phyloP scores from a whole-genome alignment of 2,797 vertebrate genomes.

The Xiphorhynchus erythropygius region DNA sequence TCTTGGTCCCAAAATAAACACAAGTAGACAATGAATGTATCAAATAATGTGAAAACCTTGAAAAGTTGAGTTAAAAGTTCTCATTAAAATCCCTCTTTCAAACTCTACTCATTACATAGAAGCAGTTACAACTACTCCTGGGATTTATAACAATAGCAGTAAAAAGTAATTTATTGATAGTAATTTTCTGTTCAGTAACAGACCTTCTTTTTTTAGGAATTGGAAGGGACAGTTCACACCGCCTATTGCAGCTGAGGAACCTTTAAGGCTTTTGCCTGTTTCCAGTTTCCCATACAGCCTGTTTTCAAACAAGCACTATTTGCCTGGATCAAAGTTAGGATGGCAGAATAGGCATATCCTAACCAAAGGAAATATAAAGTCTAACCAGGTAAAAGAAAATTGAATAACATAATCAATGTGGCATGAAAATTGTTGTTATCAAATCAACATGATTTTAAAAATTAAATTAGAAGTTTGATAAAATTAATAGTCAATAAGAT shows the following conservation, averaged over 20 bases:
- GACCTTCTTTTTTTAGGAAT: neutral
- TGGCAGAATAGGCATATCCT: neutral
- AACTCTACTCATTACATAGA: neutral
- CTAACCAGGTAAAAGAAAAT: neutral
- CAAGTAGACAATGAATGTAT: neutral
- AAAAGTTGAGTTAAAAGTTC: neutral
- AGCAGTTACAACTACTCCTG: neutral
- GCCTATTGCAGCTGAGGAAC: neutral
- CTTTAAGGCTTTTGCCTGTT: neutral
- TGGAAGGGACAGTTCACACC: neutral
- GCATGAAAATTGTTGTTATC: neutral
- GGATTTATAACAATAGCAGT: neutral
- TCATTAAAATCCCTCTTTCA: neutral
- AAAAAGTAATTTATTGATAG: neutral
- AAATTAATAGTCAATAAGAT: neutral
- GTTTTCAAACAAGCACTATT: neutral
- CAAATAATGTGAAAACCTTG: neutral
- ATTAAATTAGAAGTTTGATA: neutral
- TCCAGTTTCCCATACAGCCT: neutral
- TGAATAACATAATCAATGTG: neutral
- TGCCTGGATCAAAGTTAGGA: neutral
- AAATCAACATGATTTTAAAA: neutral
- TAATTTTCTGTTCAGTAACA: neutral
- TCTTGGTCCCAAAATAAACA: neutral
- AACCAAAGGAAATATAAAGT: neutral